Evolutionary conservation across 1,140 invertebrate species (phyloP).

Genomic region (Anagrus nilaparvatae): DNA sequence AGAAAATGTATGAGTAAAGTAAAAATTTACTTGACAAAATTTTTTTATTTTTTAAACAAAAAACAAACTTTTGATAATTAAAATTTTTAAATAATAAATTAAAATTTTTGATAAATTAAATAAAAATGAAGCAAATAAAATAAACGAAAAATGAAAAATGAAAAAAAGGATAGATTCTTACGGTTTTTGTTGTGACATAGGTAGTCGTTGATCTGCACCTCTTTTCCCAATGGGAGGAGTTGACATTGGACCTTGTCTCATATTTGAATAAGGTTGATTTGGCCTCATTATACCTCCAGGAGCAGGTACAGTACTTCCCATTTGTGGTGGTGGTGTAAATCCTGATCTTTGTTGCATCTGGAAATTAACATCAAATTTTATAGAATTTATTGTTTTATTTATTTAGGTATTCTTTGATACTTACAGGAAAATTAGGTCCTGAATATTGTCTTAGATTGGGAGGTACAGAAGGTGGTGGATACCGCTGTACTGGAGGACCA

Average conservation of each 20-base stretch:
- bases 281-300: slow-evolving; percentile 49
- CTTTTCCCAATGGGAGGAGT: slow-evolving; percentile 48
- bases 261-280: slow-evolving; percentile 46
- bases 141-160: slow-evolving; percentile 21
- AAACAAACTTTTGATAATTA: not conserved
- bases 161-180: slow-evolving; percentile 34
- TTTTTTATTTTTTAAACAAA: too few species aligned
- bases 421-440: slow-evolving; percentile 50
- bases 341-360: slow-evolving; percentile 44
- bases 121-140: slow-evolving; percentile 16
- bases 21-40: slow-evolving; percentile 2
- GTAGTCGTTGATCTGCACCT: slow-evolving; percentile 48
- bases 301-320: slow-evolving; percentile 39
- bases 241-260: slow-evolving; percentile 48
- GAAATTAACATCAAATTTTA: slow-evolving; percentile 15
- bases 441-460: slow-evolving; percentile 51
- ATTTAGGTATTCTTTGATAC: slow-evolving; percentile 19
- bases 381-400: slow-evolving; percentile 2
- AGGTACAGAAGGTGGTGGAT: slow-evolving; percentile 46
- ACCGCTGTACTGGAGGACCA: slow-evolving; percentile 48
- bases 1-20: slow-evolving; percentile 17
- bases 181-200: slow-evolving; percentile 54
- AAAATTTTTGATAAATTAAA: not conserved
- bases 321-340: slow-evolving; percentile 45
- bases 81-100: too few species aligned